Evolutionary conservation across 2,113 vertebrate species (phyloP).

Genomic region (Dendrocopos noguchii): DNA sequence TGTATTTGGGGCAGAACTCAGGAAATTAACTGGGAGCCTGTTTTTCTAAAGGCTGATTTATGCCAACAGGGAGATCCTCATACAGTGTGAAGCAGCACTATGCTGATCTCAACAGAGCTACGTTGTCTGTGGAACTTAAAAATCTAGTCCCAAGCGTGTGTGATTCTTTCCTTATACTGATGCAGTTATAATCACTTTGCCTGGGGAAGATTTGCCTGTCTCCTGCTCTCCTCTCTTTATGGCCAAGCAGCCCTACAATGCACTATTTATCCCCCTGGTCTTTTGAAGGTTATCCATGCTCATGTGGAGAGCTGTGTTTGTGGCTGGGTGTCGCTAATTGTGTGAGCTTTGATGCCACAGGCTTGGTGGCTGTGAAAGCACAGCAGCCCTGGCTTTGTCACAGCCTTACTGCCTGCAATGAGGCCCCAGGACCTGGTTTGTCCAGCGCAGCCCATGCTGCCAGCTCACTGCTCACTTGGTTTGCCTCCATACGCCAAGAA

Average conservation of each 20-base stretch:
- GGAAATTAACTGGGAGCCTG: background rate
- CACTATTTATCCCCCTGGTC: background rate
- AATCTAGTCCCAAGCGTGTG: background rate
- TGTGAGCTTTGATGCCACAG: background rate
- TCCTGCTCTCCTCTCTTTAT: background rate
- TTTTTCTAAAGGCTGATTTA: background rate
- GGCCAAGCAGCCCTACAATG: background rate
- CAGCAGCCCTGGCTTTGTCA: background rate
- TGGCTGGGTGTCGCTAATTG: background rate
- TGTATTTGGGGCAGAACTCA: background rate
- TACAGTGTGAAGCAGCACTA: background rate
- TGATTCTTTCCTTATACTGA: background rate
- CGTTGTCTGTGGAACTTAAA: background rate
- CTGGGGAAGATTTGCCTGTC: background rate
- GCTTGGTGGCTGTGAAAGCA: background rate
- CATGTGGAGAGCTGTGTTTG: accelerated
- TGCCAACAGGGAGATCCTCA: background rate
- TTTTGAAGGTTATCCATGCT: background rate
- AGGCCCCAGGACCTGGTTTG: background rate
- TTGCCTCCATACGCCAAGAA: background rate
- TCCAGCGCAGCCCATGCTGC: background rate
- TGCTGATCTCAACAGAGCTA: background rate
- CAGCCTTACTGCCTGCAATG: background rate
- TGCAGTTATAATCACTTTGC: background rate
- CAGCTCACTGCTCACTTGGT: background rate